Evolutionary conservation across 1,140 invertebrate species (phyloP).

Genomic region (Uloborus diversus): DNA sequence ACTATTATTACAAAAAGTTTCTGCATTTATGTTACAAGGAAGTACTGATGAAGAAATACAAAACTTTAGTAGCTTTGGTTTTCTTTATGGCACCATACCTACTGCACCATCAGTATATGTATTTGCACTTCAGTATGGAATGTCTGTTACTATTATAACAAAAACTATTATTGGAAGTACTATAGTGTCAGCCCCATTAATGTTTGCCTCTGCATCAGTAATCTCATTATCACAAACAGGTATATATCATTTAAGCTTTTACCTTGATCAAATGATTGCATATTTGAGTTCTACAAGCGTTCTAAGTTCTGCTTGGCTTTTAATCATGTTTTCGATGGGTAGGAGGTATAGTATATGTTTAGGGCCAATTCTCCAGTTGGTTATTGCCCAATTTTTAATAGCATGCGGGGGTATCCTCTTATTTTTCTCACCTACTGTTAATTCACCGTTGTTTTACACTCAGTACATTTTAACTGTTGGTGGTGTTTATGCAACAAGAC

Average conservation of each 20-base stretch:
- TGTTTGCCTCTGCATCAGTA: slow-evolving; percentile 95
- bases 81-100: slow-evolving; percentile 95
- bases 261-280: slow-evolving; percentile 82
- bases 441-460: slow-evolving; percentile 71
- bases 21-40: slow-evolving; percentile 78
- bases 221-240: slow-evolving; percentile 72
- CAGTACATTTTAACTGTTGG: slow-evolving; percentile 78
- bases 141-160: slow-evolving; percentile 88
- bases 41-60: slow-evolving; percentile 76
- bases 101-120: slow-evolving; percentile 94
- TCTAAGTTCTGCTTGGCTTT: slow-evolving; percentile 79
- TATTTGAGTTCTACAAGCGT: slow-evolving; percentile 82
- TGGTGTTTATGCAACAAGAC: slow-evolving; percentile 79
- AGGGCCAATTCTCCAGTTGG: slow-evolving; percentile 78
- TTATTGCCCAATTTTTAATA: slow-evolving; percentile 77
- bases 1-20: slow-evolving; percentile 84
- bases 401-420: slow-evolving; percentile 76
- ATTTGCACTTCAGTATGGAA: slow-evolving; percentile 86
- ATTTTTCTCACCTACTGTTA: slow-evolving; percentile 68
- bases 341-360: slow-evolving; percentile 84
- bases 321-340: slow-evolving; percentile 79
- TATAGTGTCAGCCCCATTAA: slow-evolving; percentile 90
- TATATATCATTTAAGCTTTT: slow-evolving; percentile 63
- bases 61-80: slow-evolving; percentile 89
- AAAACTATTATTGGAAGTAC: slow-evolving; percentile 93